Conservation (phyloP, 2,888 invertebrate genomes). For the Pycnomerus fuliginosus region DNA sequence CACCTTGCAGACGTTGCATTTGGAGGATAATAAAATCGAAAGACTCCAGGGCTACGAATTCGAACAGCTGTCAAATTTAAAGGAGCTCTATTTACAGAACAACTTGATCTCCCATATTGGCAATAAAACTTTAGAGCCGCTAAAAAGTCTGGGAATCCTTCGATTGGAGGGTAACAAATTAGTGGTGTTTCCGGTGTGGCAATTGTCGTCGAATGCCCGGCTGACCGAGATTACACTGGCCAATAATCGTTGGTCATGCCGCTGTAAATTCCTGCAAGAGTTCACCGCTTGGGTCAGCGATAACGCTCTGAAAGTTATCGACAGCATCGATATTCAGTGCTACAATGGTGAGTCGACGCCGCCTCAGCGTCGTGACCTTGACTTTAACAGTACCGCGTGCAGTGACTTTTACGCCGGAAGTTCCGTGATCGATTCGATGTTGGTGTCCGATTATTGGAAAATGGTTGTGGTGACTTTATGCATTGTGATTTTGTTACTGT, state of each 20-base stretch:
- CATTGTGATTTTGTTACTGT: conserved; percentile 73
- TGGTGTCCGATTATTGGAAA: conserved; percentile 81
- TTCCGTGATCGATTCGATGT: conserved; percentile 78
- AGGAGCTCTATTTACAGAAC: conserved; percentile 83
- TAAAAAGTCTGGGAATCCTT: conserved; percentile 76
- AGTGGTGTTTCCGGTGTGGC: conserved; percentile 78
- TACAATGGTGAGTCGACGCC: conserved; percentile 73
- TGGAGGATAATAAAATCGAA: conserved; percentile 81
- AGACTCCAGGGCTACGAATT: conserved; percentile 83
- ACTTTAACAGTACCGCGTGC: conserved; percentile 83
- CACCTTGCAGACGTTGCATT: conserved; percentile 75
- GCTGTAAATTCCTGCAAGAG: conserved; percentile 85
- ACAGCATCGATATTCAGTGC: conserved; percentile 78
- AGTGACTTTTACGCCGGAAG: conserved; percentile 84
- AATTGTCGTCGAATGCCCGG: conserved; percentile 65
- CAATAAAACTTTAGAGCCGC: conserved; percentile 75
- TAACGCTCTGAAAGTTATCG: conserved; percentile 76
- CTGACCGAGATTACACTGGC: conserved; percentile 76
- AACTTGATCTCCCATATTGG: conserved; percentile 78
- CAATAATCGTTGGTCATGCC: conserved; percentile 87
- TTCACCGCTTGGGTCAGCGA: conserved; percentile 80
- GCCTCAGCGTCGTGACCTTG: conserved; percentile 75
- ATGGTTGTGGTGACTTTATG: conserved; percentile 79
- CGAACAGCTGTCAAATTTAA: conserved; percentile 73
- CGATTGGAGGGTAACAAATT: conserved; percentile 83